Evolutionary conservation across 1,140 invertebrate genomes (phyloP).

Genomic region (Leguminivora glycinivorella): DNA sequence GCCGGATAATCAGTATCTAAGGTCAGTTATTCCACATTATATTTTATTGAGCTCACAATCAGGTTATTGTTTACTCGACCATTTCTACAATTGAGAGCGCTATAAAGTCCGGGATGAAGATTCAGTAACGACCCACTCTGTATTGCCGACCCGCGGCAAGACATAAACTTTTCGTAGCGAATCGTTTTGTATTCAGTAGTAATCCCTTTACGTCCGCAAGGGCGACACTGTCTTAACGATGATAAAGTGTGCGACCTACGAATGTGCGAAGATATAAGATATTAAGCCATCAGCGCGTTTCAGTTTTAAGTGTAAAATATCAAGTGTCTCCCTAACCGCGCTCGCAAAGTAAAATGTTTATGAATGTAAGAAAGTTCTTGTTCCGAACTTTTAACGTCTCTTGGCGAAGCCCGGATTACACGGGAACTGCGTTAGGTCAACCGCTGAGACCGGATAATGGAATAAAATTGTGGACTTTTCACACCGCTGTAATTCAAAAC

Average conservation of each 20-base stretch:
- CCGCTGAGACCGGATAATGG: slow-evolving; percentile 49
- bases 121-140: slow-evolving; percentile 3
- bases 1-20: not conserved
- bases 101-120: not conserved
- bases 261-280: slow-evolving; percentile 18
- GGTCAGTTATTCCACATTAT: not conserved
- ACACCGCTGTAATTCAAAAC: slow-evolving; percentile 41
- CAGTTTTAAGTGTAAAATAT: slow-evolving; percentile 42
- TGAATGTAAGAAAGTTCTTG: slow-evolving; percentile 67
- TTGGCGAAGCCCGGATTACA: slow-evolving; percentile 65
- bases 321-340: slow-evolving; percentile 35
- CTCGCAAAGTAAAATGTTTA: slow-evolving; percentile 70
- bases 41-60: not conserved
- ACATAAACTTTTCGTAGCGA: slow-evolving; percentile 27
- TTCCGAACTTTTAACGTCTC: slow-evolving; percentile 66
- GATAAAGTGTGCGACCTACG: slow-evolving; percentile 22
- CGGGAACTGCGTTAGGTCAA: slow-evolving; percentile 68
- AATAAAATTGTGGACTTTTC: slow-evolving; percentile 58
- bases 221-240: slow-evolving; percentile 28
- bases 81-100: slow-evolving; percentile 4
- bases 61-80: slow-evolving; percentile 6
- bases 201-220: slow-evolving; percentile 25
- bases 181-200: slow-evolving; percentile 29
- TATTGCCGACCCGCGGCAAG: not conserved
- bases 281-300: slow-evolving; percentile 26